These are phyloP conservation scores for Noctua fimbriata DNA, from an alignment of 2,888 invertebrate genomes.

Conservation along the genomic window DNA sequence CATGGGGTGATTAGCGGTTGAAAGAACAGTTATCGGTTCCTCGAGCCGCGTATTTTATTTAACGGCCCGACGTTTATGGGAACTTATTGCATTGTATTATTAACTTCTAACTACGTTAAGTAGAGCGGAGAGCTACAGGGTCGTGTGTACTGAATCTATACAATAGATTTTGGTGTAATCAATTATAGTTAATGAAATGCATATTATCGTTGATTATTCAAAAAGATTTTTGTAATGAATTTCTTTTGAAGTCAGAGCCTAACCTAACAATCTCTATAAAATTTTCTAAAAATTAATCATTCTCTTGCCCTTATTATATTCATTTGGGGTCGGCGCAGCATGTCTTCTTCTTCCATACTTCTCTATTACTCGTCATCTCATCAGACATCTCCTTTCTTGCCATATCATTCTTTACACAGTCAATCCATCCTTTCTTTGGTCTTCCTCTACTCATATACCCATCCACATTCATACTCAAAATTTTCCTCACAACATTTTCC, in stretches of 20 bases:
- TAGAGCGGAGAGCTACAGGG: slow-evolving; percentile 67
- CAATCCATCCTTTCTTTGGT: too few relatives aligned
- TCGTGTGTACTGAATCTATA: slow-evolving; percentile 56
- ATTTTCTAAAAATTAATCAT: slow-evolving; percentile 2
- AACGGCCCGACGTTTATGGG: slow-evolving; percentile 80
- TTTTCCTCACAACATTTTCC: too few relatives aligned
- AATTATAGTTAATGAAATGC: slow-evolving; percentile 54
- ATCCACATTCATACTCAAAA: too few relatives aligned
- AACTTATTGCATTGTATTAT: slow-evolving; percentile 78
- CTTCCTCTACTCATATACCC: too few relatives aligned
- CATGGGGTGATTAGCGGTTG: slow-evolving; percentile 84
- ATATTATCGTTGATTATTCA: slow-evolving; percentile 44
- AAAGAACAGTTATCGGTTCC: slow-evolving; percentile 85
- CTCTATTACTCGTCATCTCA: too few relatives aligned
- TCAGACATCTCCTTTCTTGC: too few relatives aligned
- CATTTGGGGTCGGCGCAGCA: too few relatives aligned
- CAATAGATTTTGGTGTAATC: slow-evolving; percentile 62
- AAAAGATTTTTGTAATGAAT: not conserved
- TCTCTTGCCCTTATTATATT: too few relatives aligned
- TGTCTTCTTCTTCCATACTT: too few relatives aligned
- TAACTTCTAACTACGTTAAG: slow-evolving; percentile 66
- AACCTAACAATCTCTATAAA: not conserved
- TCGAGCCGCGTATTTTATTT: slow-evolving; percentile 79
- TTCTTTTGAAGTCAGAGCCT: not conserved
- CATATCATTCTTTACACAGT: too few relatives aligned